Conservation (phyloP, 2,888 invertebrate species). For the Polyommatus iphigenia region DNA sequence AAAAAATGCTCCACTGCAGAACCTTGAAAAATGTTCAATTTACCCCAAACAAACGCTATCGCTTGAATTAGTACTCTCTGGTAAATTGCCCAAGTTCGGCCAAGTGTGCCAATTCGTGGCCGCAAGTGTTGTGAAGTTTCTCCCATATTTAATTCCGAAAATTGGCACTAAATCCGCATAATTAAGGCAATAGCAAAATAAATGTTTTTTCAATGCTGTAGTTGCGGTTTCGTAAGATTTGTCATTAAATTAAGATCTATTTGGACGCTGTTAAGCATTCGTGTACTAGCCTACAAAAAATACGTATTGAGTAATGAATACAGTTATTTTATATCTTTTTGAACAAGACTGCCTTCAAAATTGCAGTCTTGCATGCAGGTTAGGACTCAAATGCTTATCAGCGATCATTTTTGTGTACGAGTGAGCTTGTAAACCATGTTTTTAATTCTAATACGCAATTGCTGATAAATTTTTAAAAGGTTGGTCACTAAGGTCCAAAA, state of each 20-base stretch:
- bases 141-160: slow-evolving; percentile 49
- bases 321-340: no score
- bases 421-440: no score
- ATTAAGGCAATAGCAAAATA: slow-evolving; percentile 37
- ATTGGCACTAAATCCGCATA: slow-evolving; percentile 43
- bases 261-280: no score
- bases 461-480: no score
- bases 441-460: no score
- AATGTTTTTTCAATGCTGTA: background rate
- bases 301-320: no score
- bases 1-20: background rate
- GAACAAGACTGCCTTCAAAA: no score
- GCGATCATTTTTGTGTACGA: no score
- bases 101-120: slow-evolving; percentile 46
- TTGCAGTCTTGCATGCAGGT: no score
- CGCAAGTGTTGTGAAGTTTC: slow-evolving; percentile 44
- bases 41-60: slow-evolving; percentile 40
- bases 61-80: slow-evolving; percentile 42
- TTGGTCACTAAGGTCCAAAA: no score
- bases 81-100: slow-evolving; percentile 45
- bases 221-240: background rate
- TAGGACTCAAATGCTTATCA: no score
- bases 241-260: background rate
- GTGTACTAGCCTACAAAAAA: no score
- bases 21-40: slow-evolving; percentile 39